Conservation (phyloP, 2,797 vertebrate species). For the Aythya fuligula region DNA sequence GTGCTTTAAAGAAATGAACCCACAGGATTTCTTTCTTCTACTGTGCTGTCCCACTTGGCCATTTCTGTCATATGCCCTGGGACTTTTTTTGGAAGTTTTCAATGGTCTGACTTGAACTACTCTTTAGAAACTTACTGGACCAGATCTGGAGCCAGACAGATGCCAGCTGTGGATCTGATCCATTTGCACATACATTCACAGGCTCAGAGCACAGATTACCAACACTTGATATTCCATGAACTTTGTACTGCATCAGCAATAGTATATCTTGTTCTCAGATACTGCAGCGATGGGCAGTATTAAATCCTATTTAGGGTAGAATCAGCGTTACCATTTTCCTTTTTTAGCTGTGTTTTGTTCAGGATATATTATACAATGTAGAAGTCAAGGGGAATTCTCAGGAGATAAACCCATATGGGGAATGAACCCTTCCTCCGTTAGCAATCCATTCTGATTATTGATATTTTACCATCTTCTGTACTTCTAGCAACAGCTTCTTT, state of each 20-base stretch:
- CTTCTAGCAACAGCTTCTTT: background rate
- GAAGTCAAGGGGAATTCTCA: background rate
- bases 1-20: constrained; percentile 68
- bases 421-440: background rate
- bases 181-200: constrained; percentile 45
- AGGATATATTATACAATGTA: background rate
- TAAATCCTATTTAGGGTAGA: background rate
- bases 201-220: constrained; percentile 37
- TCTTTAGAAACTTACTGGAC: constrained; percentile 67
- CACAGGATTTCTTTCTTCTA: constrained; percentile 66
- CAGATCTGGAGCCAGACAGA: constrained; percentile 66
- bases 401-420: background rate
- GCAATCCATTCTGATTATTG: background rate
- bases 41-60: constrained; percentile 64
- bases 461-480: background rate
- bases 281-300: background rate
- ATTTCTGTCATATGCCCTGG: constrained; percentile 60
- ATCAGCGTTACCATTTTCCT: background rate
- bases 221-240: constrained; percentile 53
- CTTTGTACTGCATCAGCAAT: constrained; percentile 25
- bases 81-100: constrained; percentile 62
- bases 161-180: constrained; percentile 65
- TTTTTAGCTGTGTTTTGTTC: background rate
- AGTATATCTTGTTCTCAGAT: background rate
- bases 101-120: constrained; percentile 58